These are phyloP conservation scores for Ischnus inquisitorius DNA, from an alignment of 2,888 invertebrate species.

Conservation along the genomic window DNA sequence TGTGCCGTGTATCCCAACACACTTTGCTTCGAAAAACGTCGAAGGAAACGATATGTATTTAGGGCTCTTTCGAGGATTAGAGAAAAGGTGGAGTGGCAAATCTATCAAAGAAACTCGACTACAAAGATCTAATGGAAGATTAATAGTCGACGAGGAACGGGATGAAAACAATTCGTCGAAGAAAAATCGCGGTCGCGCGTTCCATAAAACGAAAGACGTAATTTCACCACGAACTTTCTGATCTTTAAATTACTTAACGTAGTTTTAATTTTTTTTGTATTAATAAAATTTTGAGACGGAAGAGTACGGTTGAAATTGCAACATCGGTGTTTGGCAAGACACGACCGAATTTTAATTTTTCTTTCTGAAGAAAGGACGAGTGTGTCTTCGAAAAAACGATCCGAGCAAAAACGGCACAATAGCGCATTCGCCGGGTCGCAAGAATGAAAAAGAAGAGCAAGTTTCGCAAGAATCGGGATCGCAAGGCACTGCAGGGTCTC, in stretches of 20 bases:
- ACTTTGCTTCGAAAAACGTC: conserved; percentile 16
- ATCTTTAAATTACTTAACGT: too few species aligned
- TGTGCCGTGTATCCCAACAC: conserved; percentile 25
- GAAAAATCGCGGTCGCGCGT: too few species aligned
- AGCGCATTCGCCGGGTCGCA: neutral
- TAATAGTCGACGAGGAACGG: conserved; percentile 27
- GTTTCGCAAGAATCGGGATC: conserved; percentile 56
- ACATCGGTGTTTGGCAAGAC: too few species aligned
- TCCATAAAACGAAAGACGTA: too few species aligned
- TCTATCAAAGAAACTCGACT: neutral
- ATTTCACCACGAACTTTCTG: too few species aligned
- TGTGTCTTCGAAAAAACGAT: neutral
- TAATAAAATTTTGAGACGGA: too few species aligned
- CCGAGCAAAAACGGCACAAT: neutral
- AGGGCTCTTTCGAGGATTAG: neutral
- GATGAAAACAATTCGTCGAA: neutral
- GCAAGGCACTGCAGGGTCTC: neutral
- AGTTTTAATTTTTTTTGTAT: too few species aligned
- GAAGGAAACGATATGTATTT: neutral
- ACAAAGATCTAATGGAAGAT: neutral
- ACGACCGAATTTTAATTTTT: too few species aligned
- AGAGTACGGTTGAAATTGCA: too few species aligned
- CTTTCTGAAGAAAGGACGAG: neutral
- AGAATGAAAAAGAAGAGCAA: conserved; percentile 49
- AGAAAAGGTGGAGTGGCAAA: conserved; percentile 14